A percentile compares a stretch with the other conserved stretches of the same genome.
Evolutionary conservation across 2,797 vertebrate species (phyloP).

Genomic region (Balearica regulorum): DNA sequence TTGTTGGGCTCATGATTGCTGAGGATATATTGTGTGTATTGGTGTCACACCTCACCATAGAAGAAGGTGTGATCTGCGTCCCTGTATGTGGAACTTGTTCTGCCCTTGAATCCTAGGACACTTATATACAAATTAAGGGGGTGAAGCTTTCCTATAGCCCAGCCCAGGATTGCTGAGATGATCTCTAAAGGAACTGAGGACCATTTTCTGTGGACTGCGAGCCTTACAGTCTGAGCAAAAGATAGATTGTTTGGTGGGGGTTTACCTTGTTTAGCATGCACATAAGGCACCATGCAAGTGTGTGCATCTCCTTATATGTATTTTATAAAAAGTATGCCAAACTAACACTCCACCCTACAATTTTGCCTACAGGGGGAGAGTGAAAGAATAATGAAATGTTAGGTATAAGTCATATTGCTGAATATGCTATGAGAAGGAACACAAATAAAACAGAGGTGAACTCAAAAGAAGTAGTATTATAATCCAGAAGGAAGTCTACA

Average conservation of each 20-base stretch:
- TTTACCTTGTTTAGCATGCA: not conserved
- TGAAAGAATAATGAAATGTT: not conserved
- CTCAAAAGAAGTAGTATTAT: not conserved
- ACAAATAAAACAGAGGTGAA: not conserved
- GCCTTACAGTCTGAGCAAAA: not conserved
- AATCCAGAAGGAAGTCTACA: not conserved
- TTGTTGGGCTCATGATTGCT: not conserved
- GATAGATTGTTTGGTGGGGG: not conserved
- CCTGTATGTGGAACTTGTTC: not conserved
- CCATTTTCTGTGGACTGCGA: not conserved
- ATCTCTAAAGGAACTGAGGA: not conserved
- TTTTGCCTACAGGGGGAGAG: not conserved
- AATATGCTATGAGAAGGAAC: not conserved
- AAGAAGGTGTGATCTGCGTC: not conserved
- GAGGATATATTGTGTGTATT: not conserved
- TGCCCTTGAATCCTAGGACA: not conserved
- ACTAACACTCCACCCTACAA: not conserved
- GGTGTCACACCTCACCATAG: not conserved
- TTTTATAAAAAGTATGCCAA: not conserved
- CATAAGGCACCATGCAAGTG: not conserved
- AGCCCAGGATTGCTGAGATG: not conserved
- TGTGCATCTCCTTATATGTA: not conserved
- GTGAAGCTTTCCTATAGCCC: not conserved
- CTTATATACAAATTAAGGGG: not conserved
- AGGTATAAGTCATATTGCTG: not conserved